These are phyloP conservation scores for Stenodema calcarata DNA, from an alignment of 2,888 invertebrate genomes.

Conservation along the genomic window DNA sequence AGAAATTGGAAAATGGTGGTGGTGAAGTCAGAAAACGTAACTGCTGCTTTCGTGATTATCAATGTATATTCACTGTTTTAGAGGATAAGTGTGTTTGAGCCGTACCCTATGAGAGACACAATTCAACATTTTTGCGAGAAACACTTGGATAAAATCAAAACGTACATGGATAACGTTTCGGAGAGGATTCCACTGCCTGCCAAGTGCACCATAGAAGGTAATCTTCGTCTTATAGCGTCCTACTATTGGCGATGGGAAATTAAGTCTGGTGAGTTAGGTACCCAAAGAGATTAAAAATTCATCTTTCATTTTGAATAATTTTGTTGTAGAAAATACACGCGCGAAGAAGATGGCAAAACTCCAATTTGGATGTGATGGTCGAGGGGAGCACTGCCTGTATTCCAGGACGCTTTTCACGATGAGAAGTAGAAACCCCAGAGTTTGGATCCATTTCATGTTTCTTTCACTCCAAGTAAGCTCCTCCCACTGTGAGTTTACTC, in stretches of 20 bases:
- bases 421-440: constrained; percentile 80
- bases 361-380: constrained; percentile 87
- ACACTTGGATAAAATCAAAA: constrained; percentile 88
- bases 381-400: constrained; percentile 86
- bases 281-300: no score
- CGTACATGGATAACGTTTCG: constrained; percentile 87
- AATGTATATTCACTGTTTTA: constrained; percentile 62
- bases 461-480: constrained; percentile 75
- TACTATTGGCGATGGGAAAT: no score
- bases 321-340: constrained; percentile 68
- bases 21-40: no score
- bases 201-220: constrained; percentile 92
- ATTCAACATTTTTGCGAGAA: constrained; percentile 97
- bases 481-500: no score
- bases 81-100: constrained; percentile 85
- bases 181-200: constrained; percentile 87
- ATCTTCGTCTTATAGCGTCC: no score
- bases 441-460: constrained; percentile 97
- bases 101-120: constrained; percentile 88
- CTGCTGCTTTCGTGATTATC: no score
- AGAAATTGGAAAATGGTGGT: no score
- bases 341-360: constrained; percentile 87
- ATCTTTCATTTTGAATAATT: no score
- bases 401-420: constrained; percentile 78
- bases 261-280: no score